Conservation (phyloP, 2,113 vertebrate species). For the Lepisosteus oculatus region DNA sequence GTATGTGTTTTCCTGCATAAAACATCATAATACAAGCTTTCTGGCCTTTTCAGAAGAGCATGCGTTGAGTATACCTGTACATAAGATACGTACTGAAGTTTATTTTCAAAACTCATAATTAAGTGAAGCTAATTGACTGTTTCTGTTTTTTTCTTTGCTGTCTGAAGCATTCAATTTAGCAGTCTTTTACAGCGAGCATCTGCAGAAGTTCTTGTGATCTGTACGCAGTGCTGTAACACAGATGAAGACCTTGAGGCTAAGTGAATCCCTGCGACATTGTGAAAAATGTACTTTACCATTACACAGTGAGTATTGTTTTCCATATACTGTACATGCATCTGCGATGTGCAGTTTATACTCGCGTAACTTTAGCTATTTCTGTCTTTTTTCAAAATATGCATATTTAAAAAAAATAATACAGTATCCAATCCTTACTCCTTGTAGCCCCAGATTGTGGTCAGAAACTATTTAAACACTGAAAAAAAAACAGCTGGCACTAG, state of each 20-base stretch:
- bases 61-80: too few relatives aligned
- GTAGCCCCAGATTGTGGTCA: too few relatives aligned
- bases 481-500: too few relatives aligned
- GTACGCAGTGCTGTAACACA: background rate
- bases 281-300: slow-evolving; percentile 5
- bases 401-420: background rate
- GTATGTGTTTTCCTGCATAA: too few relatives aligned
- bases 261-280: background rate
- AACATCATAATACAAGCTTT: too few relatives aligned
- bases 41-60: too few relatives aligned
- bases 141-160: background rate
- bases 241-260: background rate
- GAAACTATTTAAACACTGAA: too few relatives aligned
- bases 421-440: background rate
- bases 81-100: background rate
- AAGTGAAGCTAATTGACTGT: too few relatives aligned
- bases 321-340: background rate
- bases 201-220: background rate
- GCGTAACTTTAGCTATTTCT: background rate
- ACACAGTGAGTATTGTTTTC: background rate
- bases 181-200: background rate
- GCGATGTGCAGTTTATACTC: background rate
- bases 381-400: background rate
- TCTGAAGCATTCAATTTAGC: slow-evolving; percentile 5
- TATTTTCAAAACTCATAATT: background rate